phyloP scores from a whole-genome alignment of 1,140 invertebrate species.

The Zaprionus kolodkinae region DNA sequence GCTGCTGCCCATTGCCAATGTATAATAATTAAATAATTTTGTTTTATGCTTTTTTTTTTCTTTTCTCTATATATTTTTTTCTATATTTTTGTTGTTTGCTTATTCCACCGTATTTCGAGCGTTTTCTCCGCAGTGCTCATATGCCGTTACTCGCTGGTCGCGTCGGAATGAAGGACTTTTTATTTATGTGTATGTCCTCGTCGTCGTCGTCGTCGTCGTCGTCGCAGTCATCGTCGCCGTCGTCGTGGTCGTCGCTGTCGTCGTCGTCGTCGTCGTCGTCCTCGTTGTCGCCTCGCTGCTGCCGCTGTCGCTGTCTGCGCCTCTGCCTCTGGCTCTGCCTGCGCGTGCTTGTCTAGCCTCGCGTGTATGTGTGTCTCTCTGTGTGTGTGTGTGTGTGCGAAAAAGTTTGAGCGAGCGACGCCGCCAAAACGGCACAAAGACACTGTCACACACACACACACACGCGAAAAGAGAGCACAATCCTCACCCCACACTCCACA shows the following conservation, averaged over 20 bases:
- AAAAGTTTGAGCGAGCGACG: slow-evolving; percentile 63
- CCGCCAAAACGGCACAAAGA: slow-evolving; percentile 49
- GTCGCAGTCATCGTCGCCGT: slow-evolving; percentile 13
- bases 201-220: slow-evolving; percentile 46
- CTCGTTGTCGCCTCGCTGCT: slow-evolving; percentile 31
- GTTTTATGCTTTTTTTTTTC: slow-evolving; percentile 27
- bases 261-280: slow-evolving; percentile 39
- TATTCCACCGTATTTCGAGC: slow-evolving; percentile 64
- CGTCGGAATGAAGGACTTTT: slow-evolving; percentile 84
- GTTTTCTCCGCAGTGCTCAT: slow-evolving; percentile 77
- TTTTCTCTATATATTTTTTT: slow-evolving; percentile 20
- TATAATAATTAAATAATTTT: neutral
- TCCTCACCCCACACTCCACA: neutral
- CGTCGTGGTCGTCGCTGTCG: slow-evolving; percentile 25
- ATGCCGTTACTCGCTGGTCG: slow-evolving; percentile 84
- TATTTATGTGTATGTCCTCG: slow-evolving; percentile 84
- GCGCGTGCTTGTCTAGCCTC: slow-evolving; percentile 3
- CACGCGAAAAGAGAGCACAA: too few species aligned
- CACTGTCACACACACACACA: slow-evolving; percentile 18
- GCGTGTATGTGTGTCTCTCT: neutral
- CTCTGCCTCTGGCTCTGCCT: slow-evolving; percentile 25
- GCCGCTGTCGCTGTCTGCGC: slow-evolving; percentile 42
- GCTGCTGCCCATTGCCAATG: slow-evolving; percentile 21
- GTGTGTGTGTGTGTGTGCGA: slow-evolving; percentile 43
- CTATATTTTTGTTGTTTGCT: slow-evolving; percentile 45